Base-by-base conservation (phyloP, 1,140 invertebrate species). In the Phymorhynchus buccinoides region DNA sequence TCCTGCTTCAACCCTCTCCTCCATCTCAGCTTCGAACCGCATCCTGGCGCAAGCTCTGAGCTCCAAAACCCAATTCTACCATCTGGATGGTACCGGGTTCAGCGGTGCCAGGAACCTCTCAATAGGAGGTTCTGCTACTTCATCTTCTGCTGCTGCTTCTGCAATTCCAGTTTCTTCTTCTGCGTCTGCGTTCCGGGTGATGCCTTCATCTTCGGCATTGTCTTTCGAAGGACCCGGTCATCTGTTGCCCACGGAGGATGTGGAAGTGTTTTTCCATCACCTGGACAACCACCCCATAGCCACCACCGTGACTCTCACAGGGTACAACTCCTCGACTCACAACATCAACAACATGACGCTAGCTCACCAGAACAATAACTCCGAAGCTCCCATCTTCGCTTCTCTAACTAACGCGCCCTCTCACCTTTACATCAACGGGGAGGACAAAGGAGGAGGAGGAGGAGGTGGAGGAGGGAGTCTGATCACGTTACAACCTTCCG, bases 221-320 rank as follows among this genome's bases (percentile, higher is more conserved):
- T 14, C 56, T 22, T 88, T 83, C 75, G 87, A 86, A 37, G 66
- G 78, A 22, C 56, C 85, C 4, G 80, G 83, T 0, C 87, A 85
- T 27, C 83, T 88, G 7, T 35, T 88, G n/a, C 85, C 85, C 32
- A 84, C 73, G 18, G 87, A 88, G 30, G 87, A 88, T 52, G 87
- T 88, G 66, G 87, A 88, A 68, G 87, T 85, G 27, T 88, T 88
- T 68, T 86, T 88, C 62, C 62, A 88, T 42, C 80, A 85, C 52
- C 82, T 88, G 16, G 87, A 88, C 80, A 79, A 71, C 62, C 79
- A 62, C 41, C 79, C 83, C n/a, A 68, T 79, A 0, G 48, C 83
- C n/a, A 80, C 86, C 27, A 83, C 80, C 30, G 79, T 83, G 30
- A 80, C 85, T 3, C 30, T 83, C 27, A 56, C 85, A 35, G 62